These are phyloP conservation scores for Cephus pygmeus DNA, from an alignment of 2,888 invertebrate species.

Conservation along the genomic window DNA sequence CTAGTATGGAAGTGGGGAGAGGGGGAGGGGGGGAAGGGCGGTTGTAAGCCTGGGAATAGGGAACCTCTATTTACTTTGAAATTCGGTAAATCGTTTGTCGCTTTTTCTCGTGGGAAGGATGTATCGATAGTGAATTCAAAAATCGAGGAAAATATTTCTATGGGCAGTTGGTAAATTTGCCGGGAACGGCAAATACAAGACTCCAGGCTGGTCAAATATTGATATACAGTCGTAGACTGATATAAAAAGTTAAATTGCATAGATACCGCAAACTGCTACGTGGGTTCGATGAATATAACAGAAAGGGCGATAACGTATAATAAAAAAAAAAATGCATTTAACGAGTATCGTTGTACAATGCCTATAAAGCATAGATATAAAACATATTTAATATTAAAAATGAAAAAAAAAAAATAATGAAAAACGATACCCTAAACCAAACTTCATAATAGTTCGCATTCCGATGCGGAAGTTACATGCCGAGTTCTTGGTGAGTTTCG, in stretches of 20 bases:
- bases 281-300: not conserved
- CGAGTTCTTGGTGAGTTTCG: too few relatives aligned
- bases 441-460: too few relatives aligned
- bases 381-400: too few relatives aligned
- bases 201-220: not conserved
- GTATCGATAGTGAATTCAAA: not conserved
- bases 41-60: not conserved
- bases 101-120: not conserved
- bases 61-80: not conserved
- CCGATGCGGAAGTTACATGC: too few relatives aligned
- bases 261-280: not conserved
- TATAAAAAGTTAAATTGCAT: not conserved
- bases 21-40: not conserved
- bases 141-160: not conserved
- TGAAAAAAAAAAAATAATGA: too few relatives aligned
- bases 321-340: not conserved
- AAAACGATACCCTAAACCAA: too few relatives aligned
- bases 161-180: not conserved
- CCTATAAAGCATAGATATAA: too few relatives aligned
- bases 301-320: not conserved
- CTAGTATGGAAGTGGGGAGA: not conserved
- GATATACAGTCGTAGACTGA: not conserved
- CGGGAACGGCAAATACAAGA: not conserved
- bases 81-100: not conserved
- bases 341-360: too few relatives aligned